Conservation (phyloP, 2,797 vertebrate species). For the Oreochromis grahami region DNA sequence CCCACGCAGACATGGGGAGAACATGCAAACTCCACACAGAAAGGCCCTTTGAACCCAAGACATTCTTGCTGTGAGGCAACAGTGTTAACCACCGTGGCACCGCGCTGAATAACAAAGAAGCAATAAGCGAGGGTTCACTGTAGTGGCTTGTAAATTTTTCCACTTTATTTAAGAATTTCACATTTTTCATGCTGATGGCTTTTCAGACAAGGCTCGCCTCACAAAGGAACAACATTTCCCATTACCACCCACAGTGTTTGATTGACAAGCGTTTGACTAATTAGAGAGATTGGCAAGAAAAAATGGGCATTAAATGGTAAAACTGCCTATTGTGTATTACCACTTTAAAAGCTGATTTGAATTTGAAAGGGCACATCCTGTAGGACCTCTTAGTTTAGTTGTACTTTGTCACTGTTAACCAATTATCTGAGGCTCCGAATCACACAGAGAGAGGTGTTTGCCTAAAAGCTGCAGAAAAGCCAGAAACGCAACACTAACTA, state of each 20-base stretch:
- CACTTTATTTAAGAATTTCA: background rate
- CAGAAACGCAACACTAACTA: background rate
- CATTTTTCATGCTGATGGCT: background rate
- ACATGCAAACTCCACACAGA: background rate
- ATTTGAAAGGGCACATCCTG: slow-evolving; percentile 15
- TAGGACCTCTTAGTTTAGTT: background rate
- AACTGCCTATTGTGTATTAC: background rate
- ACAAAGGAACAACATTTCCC: background rate
- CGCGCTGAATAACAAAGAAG: background rate
- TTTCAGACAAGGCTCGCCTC: background rate
- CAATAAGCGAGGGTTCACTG: background rate
- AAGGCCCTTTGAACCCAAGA: background rate
- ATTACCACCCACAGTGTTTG: slow-evolving; percentile 11
- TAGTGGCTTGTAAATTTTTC: background rate
- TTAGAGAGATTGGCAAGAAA: background rate
- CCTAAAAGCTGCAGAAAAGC: background rate
- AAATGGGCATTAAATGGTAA: background rate
- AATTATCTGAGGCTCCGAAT: background rate
- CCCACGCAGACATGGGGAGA: background rate
- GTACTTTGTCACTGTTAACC: background rate
- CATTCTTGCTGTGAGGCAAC: background rate
- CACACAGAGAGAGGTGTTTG: background rate
- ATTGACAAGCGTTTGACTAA: background rate
- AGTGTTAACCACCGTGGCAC: background rate
- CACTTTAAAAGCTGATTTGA: background rate